A percentile compares a stretch with the other conserved stretches of the same genome.
phyloP scores from a whole-genome alignment of 2,888 invertebrate genomes.

The Eilema caniola region DNA sequence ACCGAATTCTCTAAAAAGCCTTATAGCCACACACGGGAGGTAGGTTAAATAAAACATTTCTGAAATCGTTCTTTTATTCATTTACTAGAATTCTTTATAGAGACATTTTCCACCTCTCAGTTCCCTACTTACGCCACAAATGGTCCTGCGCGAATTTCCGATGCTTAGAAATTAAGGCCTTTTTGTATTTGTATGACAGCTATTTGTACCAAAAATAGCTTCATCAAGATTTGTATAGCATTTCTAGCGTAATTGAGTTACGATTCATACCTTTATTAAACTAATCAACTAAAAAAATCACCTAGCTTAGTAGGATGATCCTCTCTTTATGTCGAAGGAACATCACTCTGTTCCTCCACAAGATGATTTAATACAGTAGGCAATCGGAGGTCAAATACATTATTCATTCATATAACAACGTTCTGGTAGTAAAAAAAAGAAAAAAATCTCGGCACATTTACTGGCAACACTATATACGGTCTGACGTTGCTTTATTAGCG shows the following conservation, averaged over 20 bases:
- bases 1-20: slow-evolving; percentile 23
- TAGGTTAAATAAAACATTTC: slow-evolving; percentile 45
- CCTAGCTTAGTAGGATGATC: background rate
- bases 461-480: slow-evolving; percentile 46
- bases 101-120: slow-evolving; percentile 35
- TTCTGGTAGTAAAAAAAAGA: slow-evolving; percentile 34
- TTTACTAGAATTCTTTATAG: slow-evolving; percentile 44
- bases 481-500: slow-evolving; percentile 42
- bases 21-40: slow-evolving; percentile 39
- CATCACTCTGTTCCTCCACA: background rate
- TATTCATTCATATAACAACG: slow-evolving; percentile 40
- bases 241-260: no score
- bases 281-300: no score
- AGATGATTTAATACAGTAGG: background rate
- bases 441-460: slow-evolving; percentile 40
- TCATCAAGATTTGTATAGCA: no score
- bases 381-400: slow-evolving; percentile 29
- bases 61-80: slow-evolving; percentile 48
- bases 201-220: background rate
- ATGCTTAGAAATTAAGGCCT: background rate
- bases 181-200: background rate
- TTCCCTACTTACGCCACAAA: slow-evolving; percentile 23
- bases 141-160: slow-evolving; percentile 6
- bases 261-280: no score
- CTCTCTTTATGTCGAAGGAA: background rate